phyloP scores from a whole-genome alignment of 2,888 invertebrate genomes.

The Leucania comma region DNA sequence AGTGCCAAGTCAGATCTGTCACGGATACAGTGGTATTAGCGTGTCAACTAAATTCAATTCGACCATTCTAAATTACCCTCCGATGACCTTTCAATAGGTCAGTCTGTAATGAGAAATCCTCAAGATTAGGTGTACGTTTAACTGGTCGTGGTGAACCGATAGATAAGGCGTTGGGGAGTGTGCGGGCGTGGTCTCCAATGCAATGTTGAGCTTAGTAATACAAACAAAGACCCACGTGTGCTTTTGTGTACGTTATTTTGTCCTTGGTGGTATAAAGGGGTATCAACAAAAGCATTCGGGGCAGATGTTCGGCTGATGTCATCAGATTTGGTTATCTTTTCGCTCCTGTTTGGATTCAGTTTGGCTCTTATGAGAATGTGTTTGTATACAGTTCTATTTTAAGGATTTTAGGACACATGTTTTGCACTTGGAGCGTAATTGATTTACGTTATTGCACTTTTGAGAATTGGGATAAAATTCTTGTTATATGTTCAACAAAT shows the following conservation, averaged over 20 bases:
- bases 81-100: conserved; percentile 55
- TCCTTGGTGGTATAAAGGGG: conserved; percentile 57
- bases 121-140: conserved; percentile 57
- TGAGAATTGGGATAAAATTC: background rate
- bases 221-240: conserved; percentile 73
- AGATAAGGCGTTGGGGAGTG: conserved; percentile 67
- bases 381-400: conserved; percentile 46
- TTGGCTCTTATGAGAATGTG: conserved; percentile 34
- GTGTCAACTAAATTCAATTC: conserved; percentile 47
- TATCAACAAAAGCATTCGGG: conserved; percentile 57
- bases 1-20: conserved; percentile 32
- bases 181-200: conserved; percentile 79
- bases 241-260: conserved; percentile 60
- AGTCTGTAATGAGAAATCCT: conserved; percentile 42
- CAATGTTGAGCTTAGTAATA: conserved; percentile 75
- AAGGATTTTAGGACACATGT: conserved; percentile 31
- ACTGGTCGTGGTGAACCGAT: conserved; percentile 62
- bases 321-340: conserved; percentile 57
- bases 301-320: conserved; percentile 59
- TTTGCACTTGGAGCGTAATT: conserved; percentile 7
- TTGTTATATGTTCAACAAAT: too few relatives aligned
- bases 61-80: conserved; percentile 59
- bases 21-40: conserved; percentile 53
- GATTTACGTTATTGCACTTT: conserved; percentile 15
- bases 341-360: conserved; percentile 18